Conservation (phyloP, 2,113 vertebrate genomes). For the Pagrus major region DNA sequence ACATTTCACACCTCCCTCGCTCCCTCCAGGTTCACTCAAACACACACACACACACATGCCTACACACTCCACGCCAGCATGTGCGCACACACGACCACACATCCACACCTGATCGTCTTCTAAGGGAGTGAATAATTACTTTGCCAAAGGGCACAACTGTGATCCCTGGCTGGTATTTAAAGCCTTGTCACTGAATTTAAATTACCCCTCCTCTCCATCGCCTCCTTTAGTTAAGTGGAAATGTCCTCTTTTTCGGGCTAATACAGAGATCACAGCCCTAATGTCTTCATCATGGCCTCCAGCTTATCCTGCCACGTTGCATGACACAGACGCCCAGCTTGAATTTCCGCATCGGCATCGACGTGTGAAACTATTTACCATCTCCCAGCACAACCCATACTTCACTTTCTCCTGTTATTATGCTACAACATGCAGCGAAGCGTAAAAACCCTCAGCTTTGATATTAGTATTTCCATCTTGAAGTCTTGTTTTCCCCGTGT, state of each 20-base stretch:
- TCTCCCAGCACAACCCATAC: conserved; percentile 1
- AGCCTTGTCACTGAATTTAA: conserved; percentile 84
- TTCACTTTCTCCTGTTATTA: neutral
- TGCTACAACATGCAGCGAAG: conserved; percentile 1
- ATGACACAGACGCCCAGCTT: conserved; percentile 32
- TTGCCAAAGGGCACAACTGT: conserved; percentile 83
- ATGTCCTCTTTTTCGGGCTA: conserved; percentile 72
- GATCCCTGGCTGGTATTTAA: conserved; percentile 85
- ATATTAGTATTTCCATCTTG: conserved; percentile 10
- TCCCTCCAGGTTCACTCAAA: conserved; percentile 31
- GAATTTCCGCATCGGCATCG: conserved; percentile 25
- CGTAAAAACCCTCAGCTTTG: conserved; percentile 8
- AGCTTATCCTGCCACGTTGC: conserved; percentile 39
- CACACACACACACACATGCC: conserved; percentile 38
- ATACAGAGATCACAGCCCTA: conserved; percentile 69
- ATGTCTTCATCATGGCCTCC: conserved; percentile 57
- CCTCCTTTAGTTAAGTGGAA: conserved; percentile 76
- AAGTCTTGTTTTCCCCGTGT: conserved; percentile 1
- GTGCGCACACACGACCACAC: conserved; percentile 9
- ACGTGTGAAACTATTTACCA: conserved; percentile 10
- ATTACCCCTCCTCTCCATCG: conserved; percentile 73
- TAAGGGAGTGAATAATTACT: conserved; percentile 83
- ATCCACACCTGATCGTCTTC: conserved; percentile 70
- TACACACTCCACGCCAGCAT: conserved; percentile 15
- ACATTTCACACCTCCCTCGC: conserved; percentile 69